These are phyloP conservation scores for Nothoprocta pentlandii DNA, from an alignment of 2,113 vertebrate species.

Conservation along the genomic window DNA sequence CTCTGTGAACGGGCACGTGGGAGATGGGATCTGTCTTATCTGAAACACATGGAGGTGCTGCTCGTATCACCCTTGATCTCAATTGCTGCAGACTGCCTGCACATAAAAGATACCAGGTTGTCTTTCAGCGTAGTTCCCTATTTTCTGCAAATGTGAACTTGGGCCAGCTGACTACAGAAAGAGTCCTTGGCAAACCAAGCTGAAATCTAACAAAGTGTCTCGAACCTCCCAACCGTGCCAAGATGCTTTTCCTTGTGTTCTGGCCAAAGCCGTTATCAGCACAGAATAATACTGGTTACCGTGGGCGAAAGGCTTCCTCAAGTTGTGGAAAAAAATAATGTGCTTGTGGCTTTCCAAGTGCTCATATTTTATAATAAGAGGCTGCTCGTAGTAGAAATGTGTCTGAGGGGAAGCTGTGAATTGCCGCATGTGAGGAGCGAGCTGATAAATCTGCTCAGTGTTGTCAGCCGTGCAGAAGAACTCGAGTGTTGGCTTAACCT, in stretches of 20 bases:
- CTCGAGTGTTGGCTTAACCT: conserved; percentile 21
- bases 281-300: not conserved
- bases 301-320: not conserved
- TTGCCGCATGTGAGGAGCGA: not conserved
- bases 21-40: not conserved
- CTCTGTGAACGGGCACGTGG: not conserved
- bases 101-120: not conserved
- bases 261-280: not conserved
- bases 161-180: not conserved
- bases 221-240: not conserved
- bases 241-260: not conserved
- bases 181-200: conserved; percentile 34
- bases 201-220: not conserved
- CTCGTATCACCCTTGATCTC: not conserved
- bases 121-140: not conserved
- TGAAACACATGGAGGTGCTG: accelerated
- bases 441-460: conserved; percentile 19
- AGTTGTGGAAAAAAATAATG: not conserved
- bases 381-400: not conserved
- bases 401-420: not conserved
- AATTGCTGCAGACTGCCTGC: not conserved
- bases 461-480: conserved; percentile 9
- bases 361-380: not conserved
- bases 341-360: not conserved
- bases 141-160: not conserved